Conservation (phyloP, 2,888 invertebrate genomes). For the Amphimallon solstitiale region DNA sequence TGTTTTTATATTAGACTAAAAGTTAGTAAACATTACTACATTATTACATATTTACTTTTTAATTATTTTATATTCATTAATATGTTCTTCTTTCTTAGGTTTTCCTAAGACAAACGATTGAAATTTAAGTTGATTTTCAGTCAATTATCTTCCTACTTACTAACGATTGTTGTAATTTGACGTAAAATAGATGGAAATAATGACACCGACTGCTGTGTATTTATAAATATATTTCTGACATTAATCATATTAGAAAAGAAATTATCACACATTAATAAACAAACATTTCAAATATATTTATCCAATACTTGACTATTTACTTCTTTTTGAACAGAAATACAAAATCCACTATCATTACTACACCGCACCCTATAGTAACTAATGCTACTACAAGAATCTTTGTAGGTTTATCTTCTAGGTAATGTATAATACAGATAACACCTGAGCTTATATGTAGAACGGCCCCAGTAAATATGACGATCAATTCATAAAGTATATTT, state of each 20-base stretch:
- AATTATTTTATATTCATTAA: too few relatives aligned
- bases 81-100: too few relatives aligned
- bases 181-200: too few relatives aligned
- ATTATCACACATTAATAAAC: neutral
- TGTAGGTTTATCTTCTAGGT: neutral
- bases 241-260: neutral
- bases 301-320: neutral
- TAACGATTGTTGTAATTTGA: too few relatives aligned
- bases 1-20: too few relatives aligned
- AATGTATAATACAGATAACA: conserved; percentile 6
- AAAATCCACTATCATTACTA: conserved; percentile 34
- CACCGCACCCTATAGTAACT: conserved; percentile 11
- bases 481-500: conserved; percentile 37
- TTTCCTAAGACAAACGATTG: too few relatives aligned
- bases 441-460: conserved; percentile 38
- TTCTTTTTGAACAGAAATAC: conserved; percentile 14
- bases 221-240: neutral
- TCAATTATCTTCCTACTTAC: too few relatives aligned
- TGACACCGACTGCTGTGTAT: too few relatives aligned
- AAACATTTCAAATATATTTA: neutral
- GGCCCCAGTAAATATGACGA: conserved; percentile 36
- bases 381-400: conserved; percentile 2
- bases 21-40: too few relatives aligned
- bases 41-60: too few relatives aligned
- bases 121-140: too few relatives aligned